Conservation (phyloP, 2,888 invertebrate genomes). For the Tridacna gigas region DNA sequence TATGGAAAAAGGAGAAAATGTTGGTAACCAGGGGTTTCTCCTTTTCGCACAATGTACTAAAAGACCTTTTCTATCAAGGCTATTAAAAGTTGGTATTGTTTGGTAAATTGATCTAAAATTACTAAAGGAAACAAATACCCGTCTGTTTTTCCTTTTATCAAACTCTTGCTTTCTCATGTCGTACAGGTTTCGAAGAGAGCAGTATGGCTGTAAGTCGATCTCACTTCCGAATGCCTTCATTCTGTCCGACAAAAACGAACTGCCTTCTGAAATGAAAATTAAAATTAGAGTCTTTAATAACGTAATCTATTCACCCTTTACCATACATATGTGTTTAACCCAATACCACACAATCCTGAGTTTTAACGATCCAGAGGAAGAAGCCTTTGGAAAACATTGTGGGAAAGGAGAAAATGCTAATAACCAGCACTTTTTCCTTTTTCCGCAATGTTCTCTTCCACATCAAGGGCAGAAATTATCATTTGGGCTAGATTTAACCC, state of each 20-base stretch:
- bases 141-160: constrained; percentile 68
- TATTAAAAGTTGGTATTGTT: neutral
- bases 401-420: too few relatives aligned
- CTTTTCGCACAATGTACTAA: neutral
- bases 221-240: constrained; percentile 72
- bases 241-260: constrained; percentile 66
- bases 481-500: too few relatives aligned
- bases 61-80: neutral
- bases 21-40: too few relatives aligned
- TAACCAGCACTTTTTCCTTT: too few relatives aligned
- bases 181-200: constrained; percentile 68
- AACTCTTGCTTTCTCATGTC: constrained; percentile 60
- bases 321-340: too few relatives aligned
- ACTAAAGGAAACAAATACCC: constrained; percentile 55
- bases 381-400: too few relatives aligned
- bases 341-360: too few relatives aligned
- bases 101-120: neutral
- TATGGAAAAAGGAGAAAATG: too few relatives aligned
- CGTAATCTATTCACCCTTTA: too few relatives aligned
- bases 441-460: too few relatives aligned
- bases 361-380: too few relatives aligned
- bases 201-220: constrained; percentile 68
- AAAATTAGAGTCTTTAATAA: neutral
- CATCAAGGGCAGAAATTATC: too few relatives aligned
- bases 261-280: constrained; percentile 65